Evolutionary conservation across 2,797 vertebrate genomes (phyloP).

Genomic region (Rhodeus uyekii): DNA sequence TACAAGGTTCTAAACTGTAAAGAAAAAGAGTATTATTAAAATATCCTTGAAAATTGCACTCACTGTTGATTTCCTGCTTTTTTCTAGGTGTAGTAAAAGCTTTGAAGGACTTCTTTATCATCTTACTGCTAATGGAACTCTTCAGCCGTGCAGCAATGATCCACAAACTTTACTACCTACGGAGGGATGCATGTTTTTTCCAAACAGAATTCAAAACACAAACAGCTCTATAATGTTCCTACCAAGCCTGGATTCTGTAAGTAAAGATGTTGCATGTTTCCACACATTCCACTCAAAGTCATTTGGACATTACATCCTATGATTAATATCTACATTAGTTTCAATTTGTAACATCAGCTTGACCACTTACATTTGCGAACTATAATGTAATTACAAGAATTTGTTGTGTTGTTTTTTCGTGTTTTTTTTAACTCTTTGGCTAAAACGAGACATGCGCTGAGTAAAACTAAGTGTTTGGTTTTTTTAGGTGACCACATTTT

Average conservation of each 20-base stretch:
- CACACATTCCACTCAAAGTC: too few relatives aligned
- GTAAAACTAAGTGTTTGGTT: neutral
- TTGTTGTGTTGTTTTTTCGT: too few relatives aligned
- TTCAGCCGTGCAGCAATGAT: conserved; percentile 58
- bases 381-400: too few relatives aligned
- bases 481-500: too few relatives aligned
- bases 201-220: conserved; percentile 62
- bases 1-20: conserved; percentile 64
- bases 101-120: conserved; percentile 58
- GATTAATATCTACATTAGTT: too few relatives aligned
- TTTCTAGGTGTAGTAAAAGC: conserved; percentile 69
- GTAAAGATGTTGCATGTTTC: conserved; percentile 38
- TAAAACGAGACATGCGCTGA: too few relatives aligned
- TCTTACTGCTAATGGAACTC: conserved; percentile 59
- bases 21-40: neutral
- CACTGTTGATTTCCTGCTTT: neutral
- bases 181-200: conserved; percentile 68
- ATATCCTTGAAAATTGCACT: neutral
- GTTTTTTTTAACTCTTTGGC: too few relatives aligned
- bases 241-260: conserved; percentile 69
- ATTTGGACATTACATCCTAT: too few relatives aligned
- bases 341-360: too few relatives aligned
- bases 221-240: conserved; percentile 72
- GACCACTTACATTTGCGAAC: too few relatives aligned
- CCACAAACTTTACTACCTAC: conserved; percentile 62